phyloP scores from a whole-genome alignment of 2,113 vertebrate species.

The Tautogolabrus adspersus region DNA sequence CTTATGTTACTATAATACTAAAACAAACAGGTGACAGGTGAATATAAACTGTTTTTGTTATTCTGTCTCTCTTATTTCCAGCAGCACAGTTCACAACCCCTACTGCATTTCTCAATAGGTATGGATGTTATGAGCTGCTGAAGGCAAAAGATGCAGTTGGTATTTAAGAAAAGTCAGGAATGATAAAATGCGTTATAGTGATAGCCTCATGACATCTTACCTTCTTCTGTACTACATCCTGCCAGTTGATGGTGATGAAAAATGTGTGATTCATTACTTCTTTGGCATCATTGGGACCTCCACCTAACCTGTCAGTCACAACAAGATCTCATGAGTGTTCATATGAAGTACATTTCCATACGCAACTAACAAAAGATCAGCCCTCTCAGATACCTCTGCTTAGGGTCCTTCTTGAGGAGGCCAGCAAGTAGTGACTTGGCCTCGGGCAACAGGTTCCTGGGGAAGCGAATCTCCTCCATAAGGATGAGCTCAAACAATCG shows the following conservation, averaged over 20 bases:
- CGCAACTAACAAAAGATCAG: not conserved
- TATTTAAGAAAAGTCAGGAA: not conserved
- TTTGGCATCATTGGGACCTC: conserved; percentile 88
- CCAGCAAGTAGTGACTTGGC: conserved; percentile 88
- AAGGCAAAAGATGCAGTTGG: too few relatives aligned
- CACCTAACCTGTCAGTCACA: conserved; percentile 85
- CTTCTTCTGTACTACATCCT: conserved; percentile 37
- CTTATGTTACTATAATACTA: too few relatives aligned
- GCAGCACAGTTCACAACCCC: not conserved
- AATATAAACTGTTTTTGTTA: too few relatives aligned
- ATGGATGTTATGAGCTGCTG: too few relatives aligned
- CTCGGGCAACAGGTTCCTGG: conserved; percentile 89
- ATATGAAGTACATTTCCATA: not conserved
- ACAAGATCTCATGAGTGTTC: not conserved
- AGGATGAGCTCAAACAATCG: conserved; percentile 94
- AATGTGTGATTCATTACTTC: conserved; percentile 92
- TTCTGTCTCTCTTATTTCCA: not conserved
- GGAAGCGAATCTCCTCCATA: conserved; percentile 96
- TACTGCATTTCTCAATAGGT: not conserved
- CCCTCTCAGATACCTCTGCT: conserved; percentile 82
- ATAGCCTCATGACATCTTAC: conserved; percentile 65
- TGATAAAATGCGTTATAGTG: too few relatives aligned
- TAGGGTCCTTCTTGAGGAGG: conserved; percentile 92
- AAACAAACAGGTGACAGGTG: too few relatives aligned
- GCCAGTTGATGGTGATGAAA: conserved; percentile 70